phyloP scores from a whole-genome alignment of 2,888 invertebrate genomes.

The Ichneumon xanthorius region DNA sequence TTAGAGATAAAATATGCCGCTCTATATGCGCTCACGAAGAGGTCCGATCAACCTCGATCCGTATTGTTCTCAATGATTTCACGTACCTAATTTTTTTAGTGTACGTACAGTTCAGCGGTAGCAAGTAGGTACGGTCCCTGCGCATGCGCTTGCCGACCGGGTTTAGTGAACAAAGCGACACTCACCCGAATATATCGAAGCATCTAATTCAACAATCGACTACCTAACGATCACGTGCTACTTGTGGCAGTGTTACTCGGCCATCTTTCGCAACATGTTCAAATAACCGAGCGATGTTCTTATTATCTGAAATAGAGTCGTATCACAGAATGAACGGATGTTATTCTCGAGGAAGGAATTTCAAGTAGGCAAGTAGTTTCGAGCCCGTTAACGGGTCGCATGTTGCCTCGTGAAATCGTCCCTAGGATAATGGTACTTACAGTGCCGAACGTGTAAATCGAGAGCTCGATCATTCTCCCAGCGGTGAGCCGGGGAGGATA shows the following conservation, averaged over 20 bases:
- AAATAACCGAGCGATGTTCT: constrained; percentile 62
- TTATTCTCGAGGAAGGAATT: background rate
- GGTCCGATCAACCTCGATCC: too few relatives aligned
- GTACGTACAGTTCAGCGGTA: too few relatives aligned
- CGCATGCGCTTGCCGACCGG: too few relatives aligned
- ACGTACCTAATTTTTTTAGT: too few relatives aligned
- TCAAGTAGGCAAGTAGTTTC: background rate
- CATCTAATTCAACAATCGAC: background rate
- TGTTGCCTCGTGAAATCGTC: too few relatives aligned
- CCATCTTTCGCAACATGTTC: constrained; percentile 53
- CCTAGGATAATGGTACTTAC: background rate
- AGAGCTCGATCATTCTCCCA: constrained; percentile 25
- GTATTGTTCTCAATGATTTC: too few relatives aligned
- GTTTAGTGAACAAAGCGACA: too few relatives aligned
- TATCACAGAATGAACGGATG: background rate
- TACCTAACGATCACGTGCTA: background rate
- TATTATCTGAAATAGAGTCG: constrained; percentile 48
- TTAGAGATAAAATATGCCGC: too few relatives aligned
- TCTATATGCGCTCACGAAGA: too few relatives aligned
- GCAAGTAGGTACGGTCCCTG: too few relatives aligned
- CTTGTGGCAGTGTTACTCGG: constrained; percentile 14
- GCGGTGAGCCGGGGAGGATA: too few relatives aligned
- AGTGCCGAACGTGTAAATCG: constrained; percentile 70
- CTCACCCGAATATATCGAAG: background rate
- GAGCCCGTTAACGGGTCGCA: background rate